Percentiles rank a stretch among this genome's conserved stretches.
phyloP scores from a whole-genome alignment of 2,113 vertebrate genomes.

The Coptodon rendalli region DNA sequence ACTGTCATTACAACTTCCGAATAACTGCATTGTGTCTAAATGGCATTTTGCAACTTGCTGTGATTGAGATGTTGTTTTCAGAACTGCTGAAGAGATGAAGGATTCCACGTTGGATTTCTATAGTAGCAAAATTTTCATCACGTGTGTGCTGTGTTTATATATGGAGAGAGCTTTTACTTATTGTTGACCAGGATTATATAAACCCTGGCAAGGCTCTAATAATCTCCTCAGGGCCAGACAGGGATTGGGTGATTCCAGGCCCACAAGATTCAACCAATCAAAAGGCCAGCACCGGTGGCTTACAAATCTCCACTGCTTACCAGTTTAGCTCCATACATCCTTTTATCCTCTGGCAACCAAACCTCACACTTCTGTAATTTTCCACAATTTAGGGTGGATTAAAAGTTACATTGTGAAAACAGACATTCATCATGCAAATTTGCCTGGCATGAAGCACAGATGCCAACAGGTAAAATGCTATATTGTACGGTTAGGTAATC shows the following conservation, averaged over 20 bases:
- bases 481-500: neutral
- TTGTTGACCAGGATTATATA: conserved; percentile 19
- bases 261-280: conserved; percentile 2
- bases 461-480: neutral
- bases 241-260: neutral
- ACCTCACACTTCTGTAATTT: neutral
- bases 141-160: neutral
- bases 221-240: conserved; percentile 16
- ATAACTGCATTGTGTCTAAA: neutral
- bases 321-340: neutral
- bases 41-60: neutral
- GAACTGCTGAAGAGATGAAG: neutral
- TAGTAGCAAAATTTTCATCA: neutral
- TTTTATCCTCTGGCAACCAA: neutral
- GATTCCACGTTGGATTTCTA: neutral
- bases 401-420: neutral
- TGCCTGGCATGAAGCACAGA: neutral
- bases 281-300: neutral
- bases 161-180: neutral
- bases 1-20: neutral
- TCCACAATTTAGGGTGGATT: neutral
- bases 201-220: neutral
- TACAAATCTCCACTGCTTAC: neutral
- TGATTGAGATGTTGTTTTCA: neutral
- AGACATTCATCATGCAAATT: neutral